Percentiles rank a stretch among this genome's conserved stretches.
phyloP scores from a whole-genome alignment of 2,888 invertebrate species.

The Anthrax anthrax region DNA sequence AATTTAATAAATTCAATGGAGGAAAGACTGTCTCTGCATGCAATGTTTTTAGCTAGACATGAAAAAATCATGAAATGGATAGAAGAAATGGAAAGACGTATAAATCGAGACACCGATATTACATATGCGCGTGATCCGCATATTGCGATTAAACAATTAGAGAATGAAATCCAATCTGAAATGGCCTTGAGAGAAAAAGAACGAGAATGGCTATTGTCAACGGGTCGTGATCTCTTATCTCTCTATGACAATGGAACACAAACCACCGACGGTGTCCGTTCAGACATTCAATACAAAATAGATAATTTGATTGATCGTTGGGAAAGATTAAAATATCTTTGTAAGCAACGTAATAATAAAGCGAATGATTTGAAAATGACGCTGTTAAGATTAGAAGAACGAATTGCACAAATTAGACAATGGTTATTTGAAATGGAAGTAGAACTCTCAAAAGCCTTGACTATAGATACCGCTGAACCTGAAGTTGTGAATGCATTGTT shows the following conservation, averaged over 20 bases:
- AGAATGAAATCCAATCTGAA: constrained; percentile 61
- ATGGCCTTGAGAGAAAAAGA: constrained; percentile 62
- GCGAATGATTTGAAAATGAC: constrained; percentile 58
- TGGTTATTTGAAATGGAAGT: constrained; percentile 61
- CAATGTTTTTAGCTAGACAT: constrained; percentile 54
- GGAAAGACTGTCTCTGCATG: constrained; percentile 55
- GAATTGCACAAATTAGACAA: constrained; percentile 53
- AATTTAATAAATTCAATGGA: constrained; percentile 55
- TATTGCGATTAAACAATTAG: constrained; percentile 54
- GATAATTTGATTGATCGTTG: constrained; percentile 52
- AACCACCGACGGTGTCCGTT: constrained; percentile 43
- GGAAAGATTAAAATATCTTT: constrained; percentile 48
- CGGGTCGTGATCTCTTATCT: constrained; percentile 50
- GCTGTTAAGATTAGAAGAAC: constrained; percentile 52
- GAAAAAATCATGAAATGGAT: constrained; percentile 56
- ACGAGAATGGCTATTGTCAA: constrained; percentile 58
- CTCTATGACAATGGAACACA: constrained; percentile 39
- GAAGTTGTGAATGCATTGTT: constrained; percentile 52
- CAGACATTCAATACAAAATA: constrained; percentile 40
- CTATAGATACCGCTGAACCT: constrained; percentile 50
- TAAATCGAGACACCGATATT: constrained; percentile 43
- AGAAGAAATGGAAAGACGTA: constrained; percentile 48
- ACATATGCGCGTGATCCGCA: constrained; percentile 50
- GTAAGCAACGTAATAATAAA: constrained; percentile 53
- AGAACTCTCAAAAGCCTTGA: constrained; percentile 49